A percentile compares a stretch with the other conserved stretches of the same genome.
These are phyloP conservation scores for Zosterops japonicus DNA, from an alignment of 2,113 vertebrate genomes.

Conservation along the genomic window DNA sequence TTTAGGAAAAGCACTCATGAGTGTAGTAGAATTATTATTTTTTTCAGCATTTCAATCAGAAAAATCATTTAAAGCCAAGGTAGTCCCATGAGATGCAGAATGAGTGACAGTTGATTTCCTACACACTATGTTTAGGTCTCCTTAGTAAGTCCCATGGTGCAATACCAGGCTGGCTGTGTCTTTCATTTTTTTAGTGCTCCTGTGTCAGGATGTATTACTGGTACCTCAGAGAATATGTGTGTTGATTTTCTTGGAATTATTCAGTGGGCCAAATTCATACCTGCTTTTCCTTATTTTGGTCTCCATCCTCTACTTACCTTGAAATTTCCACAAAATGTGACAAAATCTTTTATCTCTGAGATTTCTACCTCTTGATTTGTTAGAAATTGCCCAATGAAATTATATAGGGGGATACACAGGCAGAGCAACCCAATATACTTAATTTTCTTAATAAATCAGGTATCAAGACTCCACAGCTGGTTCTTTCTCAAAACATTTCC, in stretches of 20 bases:
- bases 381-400: not conserved
- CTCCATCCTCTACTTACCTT: not conserved
- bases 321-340: not conserved
- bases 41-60: not conserved
- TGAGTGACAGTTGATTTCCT: not conserved
- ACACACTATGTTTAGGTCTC: not conserved
- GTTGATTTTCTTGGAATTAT: not conserved
- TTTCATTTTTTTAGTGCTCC: not conserved
- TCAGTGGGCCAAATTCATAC: not conserved
- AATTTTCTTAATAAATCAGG: not conserved
- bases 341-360: not conserved
- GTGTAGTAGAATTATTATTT: not conserved
- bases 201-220: not conserved
- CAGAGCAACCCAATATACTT: not conserved
- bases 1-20: not conserved
- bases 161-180: not conserved
- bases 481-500: not conserved
- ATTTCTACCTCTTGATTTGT: not conserved
- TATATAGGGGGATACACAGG: not conserved
- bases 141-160: not conserved
- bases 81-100: not conserved
- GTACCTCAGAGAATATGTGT: not conserved
- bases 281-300: not conserved
- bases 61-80: not conserved
- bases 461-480: not conserved